Evolutionary conservation across 2,113 vertebrate genomes (phyloP).

Genomic region (Antennarius striatus): DNA sequence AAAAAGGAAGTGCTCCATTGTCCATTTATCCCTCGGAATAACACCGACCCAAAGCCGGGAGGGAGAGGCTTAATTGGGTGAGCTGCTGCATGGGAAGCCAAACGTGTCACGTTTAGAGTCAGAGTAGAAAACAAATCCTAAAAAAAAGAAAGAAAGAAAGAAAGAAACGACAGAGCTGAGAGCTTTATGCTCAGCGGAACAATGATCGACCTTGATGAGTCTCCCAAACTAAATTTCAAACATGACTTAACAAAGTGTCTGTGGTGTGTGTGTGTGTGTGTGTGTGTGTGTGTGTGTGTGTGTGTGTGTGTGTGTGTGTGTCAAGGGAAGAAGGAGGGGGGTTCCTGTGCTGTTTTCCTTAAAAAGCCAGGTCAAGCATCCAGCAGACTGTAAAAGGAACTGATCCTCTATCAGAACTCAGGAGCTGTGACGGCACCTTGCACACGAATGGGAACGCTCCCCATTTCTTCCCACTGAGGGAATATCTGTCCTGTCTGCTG

Average conservation of each 20-base stretch:
- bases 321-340: background rate
- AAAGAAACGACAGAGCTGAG: constrained; percentile 26
- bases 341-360: constrained; percentile 42
- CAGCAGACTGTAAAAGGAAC: constrained; percentile 68
- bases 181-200: constrained; percentile 14
- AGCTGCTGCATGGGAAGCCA: constrained; percentile 42
- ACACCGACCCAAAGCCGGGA: constrained; percentile 66
- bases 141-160: constrained; percentile 9
- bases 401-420: constrained; percentile 66
- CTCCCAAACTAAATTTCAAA: constrained; percentile 48
- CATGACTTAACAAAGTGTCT: constrained; percentile 37
- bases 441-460: constrained; percentile 70
- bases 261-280: background rate
- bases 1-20: constrained; percentile 74
- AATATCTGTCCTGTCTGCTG: constrained; percentile 49
- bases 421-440: constrained; percentile 68
- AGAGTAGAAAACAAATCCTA: background rate
- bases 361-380: constrained; percentile 64
- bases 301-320: background rate
- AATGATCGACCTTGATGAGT: constrained; percentile 46
- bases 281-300: background rate
- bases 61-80: constrained; percentile 49
- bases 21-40: constrained; percentile 69
- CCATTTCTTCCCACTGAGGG: constrained; percentile 35
- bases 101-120: background rate